phyloP scores from a whole-genome alignment of 2,797 vertebrate genomes.

The Alosa sapidissima region DNA sequence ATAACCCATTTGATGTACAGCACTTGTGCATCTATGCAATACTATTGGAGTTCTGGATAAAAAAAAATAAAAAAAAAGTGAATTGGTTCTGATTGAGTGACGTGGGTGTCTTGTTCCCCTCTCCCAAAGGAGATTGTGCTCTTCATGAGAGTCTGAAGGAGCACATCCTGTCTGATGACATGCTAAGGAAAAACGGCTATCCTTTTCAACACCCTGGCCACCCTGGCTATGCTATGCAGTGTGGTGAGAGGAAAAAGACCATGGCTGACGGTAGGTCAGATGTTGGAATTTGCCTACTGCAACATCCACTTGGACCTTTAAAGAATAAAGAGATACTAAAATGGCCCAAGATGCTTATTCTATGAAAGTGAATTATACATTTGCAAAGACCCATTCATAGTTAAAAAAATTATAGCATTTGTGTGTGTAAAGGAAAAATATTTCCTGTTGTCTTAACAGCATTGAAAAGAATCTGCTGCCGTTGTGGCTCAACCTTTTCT shows the following conservation, averaged over 20 bases:
- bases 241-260: conserved; percentile 63
- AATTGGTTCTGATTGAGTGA: neutral
- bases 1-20: neutral
- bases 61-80: neutral
- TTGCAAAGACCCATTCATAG: neutral
- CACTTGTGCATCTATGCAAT: neutral
- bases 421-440: neutral
- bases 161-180: conserved; percentile 75
- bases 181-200: conserved; percentile 75
- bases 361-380: too few species aligned
- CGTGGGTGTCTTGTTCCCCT: neutral
- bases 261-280: conserved; percentile 68
- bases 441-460: conserved; percentile 58
- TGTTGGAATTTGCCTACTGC: neutral
- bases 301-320: neutral
- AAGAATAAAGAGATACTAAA: neutral
- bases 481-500: conserved; percentile 76
- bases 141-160: conserved; percentile 76
- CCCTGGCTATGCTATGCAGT: conserved; percentile 69
- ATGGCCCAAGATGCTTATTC: too few species aligned
- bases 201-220: conserved; percentile 74
- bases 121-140: conserved; percentile 56
- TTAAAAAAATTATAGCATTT: too few species aligned
- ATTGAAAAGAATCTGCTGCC: conserved; percentile 78
- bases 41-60: neutral